These are phyloP conservation scores for Homarus americanus DNA, from an alignment of 1,140 invertebrate genomes.

Conservation along the genomic window DNA sequence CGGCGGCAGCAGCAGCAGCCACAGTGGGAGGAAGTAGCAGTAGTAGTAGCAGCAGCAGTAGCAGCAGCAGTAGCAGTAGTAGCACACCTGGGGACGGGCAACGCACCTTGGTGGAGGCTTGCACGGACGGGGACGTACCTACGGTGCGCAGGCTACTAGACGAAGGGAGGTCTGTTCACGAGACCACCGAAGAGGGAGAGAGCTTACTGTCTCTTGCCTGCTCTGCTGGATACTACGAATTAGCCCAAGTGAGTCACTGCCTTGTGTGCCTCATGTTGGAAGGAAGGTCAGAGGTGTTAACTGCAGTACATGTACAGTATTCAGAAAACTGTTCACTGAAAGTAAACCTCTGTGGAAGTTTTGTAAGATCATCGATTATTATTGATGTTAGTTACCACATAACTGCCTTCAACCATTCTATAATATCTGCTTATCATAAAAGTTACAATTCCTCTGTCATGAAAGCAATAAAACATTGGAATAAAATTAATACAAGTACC, in stretches of 20 bases:
- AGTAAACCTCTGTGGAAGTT: no score
- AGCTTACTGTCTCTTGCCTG: slow-evolving; percentile 94
- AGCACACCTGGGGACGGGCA: slow-evolving; percentile 75
- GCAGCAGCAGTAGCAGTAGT: slow-evolving; percentile 70
- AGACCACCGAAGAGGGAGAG: slow-evolving; percentile 95
- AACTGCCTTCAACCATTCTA: no score
- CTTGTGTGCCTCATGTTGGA: slow-evolving; percentile 35
- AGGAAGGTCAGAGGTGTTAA: background rate
- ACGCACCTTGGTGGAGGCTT: slow-evolving; percentile 87
- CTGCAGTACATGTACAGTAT: no score
- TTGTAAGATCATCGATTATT: no score
- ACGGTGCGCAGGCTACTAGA: slow-evolving; percentile 89
- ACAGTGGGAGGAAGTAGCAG: slow-evolving; percentile 74
- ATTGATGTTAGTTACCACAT: no score
- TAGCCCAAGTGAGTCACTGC: slow-evolving; percentile 86
- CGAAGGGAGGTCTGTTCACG: slow-evolving; percentile 92
- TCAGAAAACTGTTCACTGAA: no score
- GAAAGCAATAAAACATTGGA: no score
- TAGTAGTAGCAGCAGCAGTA: slow-evolving; percentile 66
- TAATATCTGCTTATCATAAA: no score
- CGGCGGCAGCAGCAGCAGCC: slow-evolving; percentile 70
- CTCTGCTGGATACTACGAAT: slow-evolving; percentile 95
- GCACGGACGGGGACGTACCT: slow-evolving; percentile 94
- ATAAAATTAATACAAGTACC: no score
- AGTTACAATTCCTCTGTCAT: no score